A percentile compares a stretch with the other conserved stretches of the same genome.
These are phyloP conservation scores for Polietes domitor DNA, from an alignment of 2,888 invertebrate species.

Conservation along the genomic window DNA sequence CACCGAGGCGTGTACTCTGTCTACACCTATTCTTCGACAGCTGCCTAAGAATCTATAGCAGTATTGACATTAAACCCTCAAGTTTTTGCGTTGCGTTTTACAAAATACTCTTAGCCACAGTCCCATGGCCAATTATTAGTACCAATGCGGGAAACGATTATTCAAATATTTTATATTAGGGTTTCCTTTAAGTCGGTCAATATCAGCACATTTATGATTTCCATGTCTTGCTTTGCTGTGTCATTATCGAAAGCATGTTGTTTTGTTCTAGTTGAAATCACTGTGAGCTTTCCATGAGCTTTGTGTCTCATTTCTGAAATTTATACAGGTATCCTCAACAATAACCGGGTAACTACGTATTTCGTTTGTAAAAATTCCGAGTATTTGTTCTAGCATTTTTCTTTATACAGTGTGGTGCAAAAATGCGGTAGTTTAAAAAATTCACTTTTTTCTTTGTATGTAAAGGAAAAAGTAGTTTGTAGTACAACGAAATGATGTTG, in stretches of 20 bases:
- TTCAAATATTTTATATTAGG: neutral
- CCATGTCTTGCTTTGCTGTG: neutral
- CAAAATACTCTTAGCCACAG: too few species aligned
- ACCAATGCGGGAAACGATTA: too few species aligned
- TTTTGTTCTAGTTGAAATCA: slow-evolving; percentile 20
- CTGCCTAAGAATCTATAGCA: too few species aligned
- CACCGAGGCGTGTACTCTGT: too few species aligned
- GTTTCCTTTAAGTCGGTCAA: neutral
- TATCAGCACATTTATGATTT: neutral
- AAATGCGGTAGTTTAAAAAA: too few species aligned
- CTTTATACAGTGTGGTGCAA: neutral
- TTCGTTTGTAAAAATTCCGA: neutral
- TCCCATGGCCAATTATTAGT: too few species aligned
- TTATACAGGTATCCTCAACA: slow-evolving; percentile 22
- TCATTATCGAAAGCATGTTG: slow-evolving; percentile 7
- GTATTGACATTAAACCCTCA: too few species aligned
- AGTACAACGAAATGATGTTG: too few species aligned
- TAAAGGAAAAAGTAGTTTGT: too few species aligned
- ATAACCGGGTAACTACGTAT: neutral
- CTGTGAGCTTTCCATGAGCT: neutral
- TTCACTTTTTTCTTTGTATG: too few species aligned
- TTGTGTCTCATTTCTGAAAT: slow-evolving; percentile 2
- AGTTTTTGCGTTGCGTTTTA: too few species aligned
- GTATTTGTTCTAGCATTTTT: neutral
- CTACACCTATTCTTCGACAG: too few species aligned